Evolutionary conservation across 2,888 invertebrate species (phyloP), one percentile per base, ranked within the genome.

Genomic region (Chironomus tentans): DNA sequence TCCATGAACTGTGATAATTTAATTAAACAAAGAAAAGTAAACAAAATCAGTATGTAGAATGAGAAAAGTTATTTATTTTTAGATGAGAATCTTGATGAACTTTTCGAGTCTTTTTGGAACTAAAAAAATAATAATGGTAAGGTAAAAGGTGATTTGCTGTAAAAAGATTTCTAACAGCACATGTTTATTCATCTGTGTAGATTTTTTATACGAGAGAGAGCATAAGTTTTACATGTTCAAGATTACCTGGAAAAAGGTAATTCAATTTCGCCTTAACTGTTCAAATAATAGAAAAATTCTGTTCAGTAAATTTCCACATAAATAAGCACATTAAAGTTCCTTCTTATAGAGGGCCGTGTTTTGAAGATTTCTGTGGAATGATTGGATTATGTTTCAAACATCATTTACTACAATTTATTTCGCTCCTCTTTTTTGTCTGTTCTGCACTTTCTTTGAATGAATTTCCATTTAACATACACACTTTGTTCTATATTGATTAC

Each of bases 301-400:
- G 38, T 38, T 62, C 71, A 71, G 56, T 7, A 72, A 72, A 72
- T 72, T 72, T 72, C 72, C 72, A 62, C 72, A 72, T 62, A 72
- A 72, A 72, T 72, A 62, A 72, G 50, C 72, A 72, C 72, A 72
- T 72, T 72, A 28, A 21, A 50, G 22, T 70, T 47, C 46, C 28
- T 38, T 38, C 4, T 38, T 10, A 38, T 13, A 56, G 48, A 6
- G 56, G 22, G 2, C 10, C 10, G 38, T 38, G 38, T 38, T 7
- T 10, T 48, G 13, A n/a, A 21, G 62, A 22, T 65, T 18, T 65
- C 65, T 24, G 18, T 24, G 13, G 12, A 22, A 24, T 15, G 62
- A 72, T 72, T 72, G 72, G 72, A 72, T 72, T 72, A 62, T 18
- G 46, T 72, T 72, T 72, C 72, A 72, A 50, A 24, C 24, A 72